A percentile compares a stretch with the other conserved stretches of the same genome.
phyloP scores from a whole-genome alignment of 2,797 vertebrate species.

The Acropternis orthonyx region DNA sequence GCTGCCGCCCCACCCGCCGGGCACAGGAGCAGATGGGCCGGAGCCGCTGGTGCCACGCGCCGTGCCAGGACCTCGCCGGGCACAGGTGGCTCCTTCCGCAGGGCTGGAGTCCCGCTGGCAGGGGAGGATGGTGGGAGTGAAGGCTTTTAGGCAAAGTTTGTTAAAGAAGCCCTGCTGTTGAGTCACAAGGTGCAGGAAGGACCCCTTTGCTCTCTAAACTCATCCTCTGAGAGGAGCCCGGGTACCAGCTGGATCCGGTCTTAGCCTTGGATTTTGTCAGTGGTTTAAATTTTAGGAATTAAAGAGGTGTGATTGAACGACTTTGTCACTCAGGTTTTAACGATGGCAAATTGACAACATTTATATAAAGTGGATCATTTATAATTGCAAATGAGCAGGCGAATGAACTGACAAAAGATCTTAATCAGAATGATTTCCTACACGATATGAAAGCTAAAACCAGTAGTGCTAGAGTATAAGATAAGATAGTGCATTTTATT shows the following conservation, averaged over 20 bases:
- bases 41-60: rapidly evolving
- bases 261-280: not conserved
- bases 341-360: not conserved
- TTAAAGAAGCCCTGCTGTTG: not conserved
- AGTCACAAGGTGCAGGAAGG: not conserved
- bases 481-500: not conserved
- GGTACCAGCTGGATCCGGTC: not conserved
- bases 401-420: not conserved
- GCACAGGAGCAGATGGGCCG: not conserved
- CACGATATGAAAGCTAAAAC: not conserved
- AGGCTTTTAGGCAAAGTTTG: not conserved
- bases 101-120: not conserved
- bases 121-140: rapidly evolving
- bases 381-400: not conserved
- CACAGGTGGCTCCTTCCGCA: not conserved
- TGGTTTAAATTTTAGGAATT: not conserved
- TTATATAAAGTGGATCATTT: not conserved
- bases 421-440: not conserved
- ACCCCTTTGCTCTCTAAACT: not conserved
- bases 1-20: not conserved
- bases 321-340: not conserved
- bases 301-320: not conserved
- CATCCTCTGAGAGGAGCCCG: not conserved
- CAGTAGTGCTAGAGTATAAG: not conserved
- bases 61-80: rapidly evolving